Evolutionary conservation across 2,888 invertebrate genomes (phyloP).

Genomic region (Diarsia mendica): DNA sequence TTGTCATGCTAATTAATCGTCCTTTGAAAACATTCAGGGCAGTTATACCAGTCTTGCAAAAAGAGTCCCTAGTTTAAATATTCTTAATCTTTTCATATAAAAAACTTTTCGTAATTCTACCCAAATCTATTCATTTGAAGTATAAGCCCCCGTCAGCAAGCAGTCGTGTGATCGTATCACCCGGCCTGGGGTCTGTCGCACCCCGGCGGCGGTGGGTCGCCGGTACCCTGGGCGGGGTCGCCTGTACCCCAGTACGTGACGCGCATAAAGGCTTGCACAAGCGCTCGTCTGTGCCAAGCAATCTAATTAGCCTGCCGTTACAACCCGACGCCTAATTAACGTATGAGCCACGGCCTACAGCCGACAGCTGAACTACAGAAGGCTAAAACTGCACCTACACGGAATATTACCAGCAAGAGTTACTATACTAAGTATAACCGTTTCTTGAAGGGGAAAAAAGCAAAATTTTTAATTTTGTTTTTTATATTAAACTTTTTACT

Average conservation of each 20-base stretch:
- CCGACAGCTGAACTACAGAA: background rate
- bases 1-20: background rate
- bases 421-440: background rate
- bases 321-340: constrained; percentile 58
- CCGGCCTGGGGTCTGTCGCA: background rate
- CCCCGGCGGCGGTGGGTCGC: background rate
- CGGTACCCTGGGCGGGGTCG: background rate
- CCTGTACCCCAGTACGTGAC: constrained; percentile 12
- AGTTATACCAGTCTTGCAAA: background rate
- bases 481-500: no score
- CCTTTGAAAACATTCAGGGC: background rate
- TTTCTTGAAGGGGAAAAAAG: constrained; percentile 12
- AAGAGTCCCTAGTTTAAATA: background rate
- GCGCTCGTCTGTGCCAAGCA: constrained; percentile 7
- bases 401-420: background rate
- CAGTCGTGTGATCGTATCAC: background rate
- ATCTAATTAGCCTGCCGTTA: constrained; percentile 60
- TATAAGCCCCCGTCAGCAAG: background rate
- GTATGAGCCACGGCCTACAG: constrained; percentile 39
- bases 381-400: background rate
- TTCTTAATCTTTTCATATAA: background rate
- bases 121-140: background rate
- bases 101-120: background rate
- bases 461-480: no score
- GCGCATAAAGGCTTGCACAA: constrained; percentile 1